Evolutionary conservation across 2,888 invertebrate genomes (phyloP).

Genomic region (Spisula subtruncata): DNA sequence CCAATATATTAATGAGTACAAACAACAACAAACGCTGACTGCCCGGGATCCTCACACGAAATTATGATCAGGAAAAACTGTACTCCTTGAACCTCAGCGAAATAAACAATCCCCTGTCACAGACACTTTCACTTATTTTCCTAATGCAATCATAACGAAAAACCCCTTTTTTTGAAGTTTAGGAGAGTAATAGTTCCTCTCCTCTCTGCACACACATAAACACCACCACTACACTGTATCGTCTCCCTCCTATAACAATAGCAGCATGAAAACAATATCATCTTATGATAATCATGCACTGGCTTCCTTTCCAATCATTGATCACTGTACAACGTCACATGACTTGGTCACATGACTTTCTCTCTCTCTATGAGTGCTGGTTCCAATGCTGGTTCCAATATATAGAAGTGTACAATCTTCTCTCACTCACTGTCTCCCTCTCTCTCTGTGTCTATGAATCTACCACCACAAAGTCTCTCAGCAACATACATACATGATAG

Average conservation of each 20-base stretch:
- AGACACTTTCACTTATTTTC: background rate
- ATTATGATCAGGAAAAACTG: background rate
- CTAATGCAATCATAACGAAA: conserved; percentile 5
- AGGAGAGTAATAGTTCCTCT: background rate
- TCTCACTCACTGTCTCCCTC: conserved; percentile 3
- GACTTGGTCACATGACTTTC: conserved; percentile 61
- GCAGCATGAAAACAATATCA: conserved; percentile 41
- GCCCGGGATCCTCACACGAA: background rate
- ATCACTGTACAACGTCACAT: conserved; percentile 52
- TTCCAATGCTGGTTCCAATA: background rate
- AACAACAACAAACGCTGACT: conserved; percentile 17
- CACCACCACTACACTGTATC: conserved; percentile 2
- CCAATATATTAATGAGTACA: background rate
- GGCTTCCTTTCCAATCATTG: conserved; percentile 44
- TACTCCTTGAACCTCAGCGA: background rate
- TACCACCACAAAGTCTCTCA: background rate
- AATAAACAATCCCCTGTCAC: background rate
- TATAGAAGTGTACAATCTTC: background rate
- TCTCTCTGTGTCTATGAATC: background rate
- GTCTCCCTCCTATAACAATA: background rate
- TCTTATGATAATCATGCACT: conserved; percentile 31
- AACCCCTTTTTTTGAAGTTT: background rate
- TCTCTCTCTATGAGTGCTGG: background rate
- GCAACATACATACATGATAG: conserved; percentile 35
- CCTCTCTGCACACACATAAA: background rate